These are phyloP conservation scores for Trichomycterus rosablanca DNA, from an alignment of 2,113 vertebrate species.

Conservation along the genomic window DNA sequence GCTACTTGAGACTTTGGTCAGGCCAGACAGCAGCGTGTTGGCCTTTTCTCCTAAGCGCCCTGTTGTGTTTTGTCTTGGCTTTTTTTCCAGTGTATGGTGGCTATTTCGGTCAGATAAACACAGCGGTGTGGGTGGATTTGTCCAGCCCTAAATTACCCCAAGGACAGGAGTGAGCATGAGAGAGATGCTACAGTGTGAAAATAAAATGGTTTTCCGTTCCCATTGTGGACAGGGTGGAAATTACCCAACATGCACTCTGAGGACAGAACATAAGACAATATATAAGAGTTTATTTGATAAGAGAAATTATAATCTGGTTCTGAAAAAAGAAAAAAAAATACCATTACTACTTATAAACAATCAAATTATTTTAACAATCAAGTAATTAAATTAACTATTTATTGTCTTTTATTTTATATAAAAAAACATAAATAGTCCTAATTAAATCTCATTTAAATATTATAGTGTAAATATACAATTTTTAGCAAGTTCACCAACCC, in stretches of 20 bases:
- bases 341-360: no score
- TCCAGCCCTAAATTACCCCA: constrained; percentile 18
- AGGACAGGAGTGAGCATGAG: constrained; percentile 53
- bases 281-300: no score
- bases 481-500: no score
- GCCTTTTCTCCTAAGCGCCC: constrained; percentile 49
- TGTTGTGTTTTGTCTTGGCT: constrained; percentile 48
- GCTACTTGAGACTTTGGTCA: no score
- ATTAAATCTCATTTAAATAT: no score
- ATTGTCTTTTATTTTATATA: no score
- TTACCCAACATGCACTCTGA: constrained; percentile 26
- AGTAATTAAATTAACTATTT: no score
- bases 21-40: constrained; percentile 32
- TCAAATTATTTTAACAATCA: no score
- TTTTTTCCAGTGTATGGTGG: constrained; percentile 67
- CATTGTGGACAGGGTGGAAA: constrained; percentile 36
- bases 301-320: no score
- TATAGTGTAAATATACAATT: no score
- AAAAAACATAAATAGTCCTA: no score
- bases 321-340: no score
- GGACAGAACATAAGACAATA: constrained; percentile 40
- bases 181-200: constrained; percentile 39
- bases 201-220: constrained; percentile 39
- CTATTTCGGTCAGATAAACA: constrained; percentile 74
- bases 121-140: constrained; percentile 59